phyloP scores from a whole-genome alignment of 2,888 invertebrate genomes.

The Platycnemis pennipes region DNA sequence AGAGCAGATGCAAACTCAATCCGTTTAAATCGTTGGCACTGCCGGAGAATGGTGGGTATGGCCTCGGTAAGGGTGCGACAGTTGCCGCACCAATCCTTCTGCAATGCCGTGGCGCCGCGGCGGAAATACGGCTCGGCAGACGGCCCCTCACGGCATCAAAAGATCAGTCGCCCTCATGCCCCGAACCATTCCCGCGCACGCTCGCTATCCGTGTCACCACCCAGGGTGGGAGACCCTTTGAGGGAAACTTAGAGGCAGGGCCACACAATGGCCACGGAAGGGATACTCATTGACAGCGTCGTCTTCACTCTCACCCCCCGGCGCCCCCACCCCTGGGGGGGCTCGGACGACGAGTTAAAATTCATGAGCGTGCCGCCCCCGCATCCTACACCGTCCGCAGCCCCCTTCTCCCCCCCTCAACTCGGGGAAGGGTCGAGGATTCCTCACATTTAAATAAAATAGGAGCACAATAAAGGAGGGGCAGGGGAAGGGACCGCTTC shows the following conservation, averaged over 20 bases:
- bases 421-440: background rate
- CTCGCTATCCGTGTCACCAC: background rate
- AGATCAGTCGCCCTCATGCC: slow-evolving; percentile 13
- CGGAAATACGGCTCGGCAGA: background rate
- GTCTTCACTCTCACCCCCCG: background rate
- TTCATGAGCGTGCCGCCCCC: background rate
- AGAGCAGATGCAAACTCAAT: too few relatives aligned
- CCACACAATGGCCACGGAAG: background rate
- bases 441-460: background rate
- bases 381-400: background rate
- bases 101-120: background rate
- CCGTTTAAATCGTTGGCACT: too few relatives aligned
- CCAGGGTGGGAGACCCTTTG: background rate
- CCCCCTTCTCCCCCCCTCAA: background rate
- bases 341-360: background rate
- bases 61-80: too few relatives aligned
- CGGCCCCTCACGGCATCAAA: background rate
- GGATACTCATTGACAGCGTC: background rate
- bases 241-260: background rate
- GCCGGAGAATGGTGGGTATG: too few relatives aligned
- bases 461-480: background rate
- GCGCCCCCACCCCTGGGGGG: background rate
- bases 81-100: too few relatives aligned
- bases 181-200: too few relatives aligned
- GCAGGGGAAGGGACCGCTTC: background rate